Base-by-base conservation (phyloP, 2,113 vertebrate genomes). In the Scalopus aquaticus region DNA sequence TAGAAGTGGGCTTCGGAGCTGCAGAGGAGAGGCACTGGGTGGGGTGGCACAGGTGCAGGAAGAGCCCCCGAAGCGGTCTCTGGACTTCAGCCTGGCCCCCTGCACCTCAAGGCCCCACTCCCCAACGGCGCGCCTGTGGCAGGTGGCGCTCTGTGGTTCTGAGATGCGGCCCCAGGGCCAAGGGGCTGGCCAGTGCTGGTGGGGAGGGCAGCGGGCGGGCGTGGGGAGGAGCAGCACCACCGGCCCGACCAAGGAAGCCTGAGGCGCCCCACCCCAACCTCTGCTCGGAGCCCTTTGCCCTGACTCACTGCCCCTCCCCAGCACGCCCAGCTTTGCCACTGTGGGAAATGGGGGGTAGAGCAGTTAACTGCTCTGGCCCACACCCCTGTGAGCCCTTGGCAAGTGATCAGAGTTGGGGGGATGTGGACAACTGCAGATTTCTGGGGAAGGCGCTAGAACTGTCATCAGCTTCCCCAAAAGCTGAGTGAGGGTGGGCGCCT, bases 1-100 rank as follows among this genome's bases (percentile, higher is more conserved):
- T 93, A 74, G 91, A 78, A 16, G 30, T 73, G 67, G 91, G 32
- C 22, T 60, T 87, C 62, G 96, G 4, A 20, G 97, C 96, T 97
- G 94, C 62, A 2, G 92, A 93, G 79, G 87, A 82, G 58, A 37
- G 11, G 72, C 16, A 69, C 8, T 3, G 24, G 32, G 4, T 22
- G 58, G 26, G 15, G 32, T 62, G 88, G 35, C 6, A 35, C 67
- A 16, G 22, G 37, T 0, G 37, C 30, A 30, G 54, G 28, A 6
- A 54, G 16, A 54, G 49, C 24, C 13, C 28, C 28, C 51, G 13
- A 22, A 10, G 6, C 8, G 72, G 9, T 44, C 44, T 44, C 44
- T 44, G 44, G 69, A 9, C 15, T 32, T 60, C 24, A 39, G 32
- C 9, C 72, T 20, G 79, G 54, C 30, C 16, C 37, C 22, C 67